Evolutionary conservation across 35 echinoderm and acorn worm genomes (phyloP), one percentile per base, ranked within the genome.

Genomic region (Acanthaster planci): DNA sequence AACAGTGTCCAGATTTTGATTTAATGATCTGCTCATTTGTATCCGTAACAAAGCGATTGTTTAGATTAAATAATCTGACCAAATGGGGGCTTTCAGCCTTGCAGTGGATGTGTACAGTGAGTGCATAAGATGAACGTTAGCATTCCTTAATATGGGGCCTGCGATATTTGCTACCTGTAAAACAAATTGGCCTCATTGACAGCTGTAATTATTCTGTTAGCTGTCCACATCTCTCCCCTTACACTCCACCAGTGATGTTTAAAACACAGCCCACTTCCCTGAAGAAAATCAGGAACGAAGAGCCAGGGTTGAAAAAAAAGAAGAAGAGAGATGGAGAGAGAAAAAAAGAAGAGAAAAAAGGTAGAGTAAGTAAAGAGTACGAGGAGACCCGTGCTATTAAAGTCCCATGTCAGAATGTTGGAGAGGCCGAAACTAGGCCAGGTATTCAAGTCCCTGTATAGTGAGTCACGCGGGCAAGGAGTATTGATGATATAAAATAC

Each of bases 341-440:
- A 59, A n/a, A 59, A 5, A n/a, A 59, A 21, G 56, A 59, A 56
- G 54, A 59, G 27, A 23, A 58, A 58, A 4, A 4, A 23, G 56
- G 16, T 0, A 7, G 56, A 59, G 56, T n/a, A 14, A 0, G 56
- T 26, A 2, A 26, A 31, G 34, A 23, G 29, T 72, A 72, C 64
- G 64, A 72, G 12, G 7, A 72, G 64, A 72, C 26, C 5, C 2
- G 23, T 34, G 14, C 64, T 72, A 72, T 72, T 72, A 72, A 72
- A 72, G 64, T 72, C 64, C 64, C 64, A 72, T 72, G 64, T 72
- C 64, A 72, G 64, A 72, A 31, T n/a, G 64, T 72, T 72, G 64
- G 64, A 72, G 64, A 72, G 64, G 64, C 64, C 26, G 34, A 72
- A 72, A 72, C 64, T 72, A 72, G 64, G 64, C 64, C 64, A 72